These are phyloP conservation scores for Pocillopora grandis DNA, from an alignment of 92 coral and sea anemone genomes.

Conservation along the genomic window DNA sequence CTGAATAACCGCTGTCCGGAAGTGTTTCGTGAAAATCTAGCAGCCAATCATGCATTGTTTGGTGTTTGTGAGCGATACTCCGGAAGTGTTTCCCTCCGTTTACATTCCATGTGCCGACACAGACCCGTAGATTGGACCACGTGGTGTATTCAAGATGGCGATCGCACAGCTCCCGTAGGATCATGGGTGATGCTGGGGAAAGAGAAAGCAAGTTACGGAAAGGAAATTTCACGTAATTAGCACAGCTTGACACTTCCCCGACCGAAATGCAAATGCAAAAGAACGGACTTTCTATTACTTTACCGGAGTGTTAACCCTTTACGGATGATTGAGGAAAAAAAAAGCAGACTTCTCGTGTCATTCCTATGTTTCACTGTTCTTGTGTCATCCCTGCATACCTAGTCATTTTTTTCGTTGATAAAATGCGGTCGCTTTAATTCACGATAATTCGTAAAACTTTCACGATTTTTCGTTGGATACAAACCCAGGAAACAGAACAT, in stretches of 20 bases:
- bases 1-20: conserved; percentile 82
- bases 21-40: conserved; percentile 86
- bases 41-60: conserved; percentile 98
- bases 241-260: not conserved
- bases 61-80: conserved; percentile 97
- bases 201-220: not conserved
- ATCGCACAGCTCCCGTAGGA: conserved; percentile 95
- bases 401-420: too few species aligned
- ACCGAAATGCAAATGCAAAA: not conserved
- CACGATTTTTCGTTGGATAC: too few species aligned
- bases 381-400: too few species aligned
- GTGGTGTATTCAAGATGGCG: conserved; percentile 98
- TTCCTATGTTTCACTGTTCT: too few species aligned
- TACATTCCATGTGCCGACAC: conserved; percentile 98
- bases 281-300: too few species aligned
- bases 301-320: too few species aligned
- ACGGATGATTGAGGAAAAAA: not conserved
- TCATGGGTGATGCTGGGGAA: conserved; percentile 84
- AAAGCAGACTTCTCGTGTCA: not conserved
- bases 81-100: conserved; percentile 99
- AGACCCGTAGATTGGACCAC: conserved; percentile 91
- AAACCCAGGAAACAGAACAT: too few species aligned
- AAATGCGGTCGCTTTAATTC: too few species aligned
- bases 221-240: not conserved
- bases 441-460: too few species aligned